A percentile compares a stretch with the other conserved stretches of the same genome.
Evolutionary conservation across 2,113 vertebrate genomes (phyloP).

Genomic region (Gymnobelideus leadbeateri): DNA sequence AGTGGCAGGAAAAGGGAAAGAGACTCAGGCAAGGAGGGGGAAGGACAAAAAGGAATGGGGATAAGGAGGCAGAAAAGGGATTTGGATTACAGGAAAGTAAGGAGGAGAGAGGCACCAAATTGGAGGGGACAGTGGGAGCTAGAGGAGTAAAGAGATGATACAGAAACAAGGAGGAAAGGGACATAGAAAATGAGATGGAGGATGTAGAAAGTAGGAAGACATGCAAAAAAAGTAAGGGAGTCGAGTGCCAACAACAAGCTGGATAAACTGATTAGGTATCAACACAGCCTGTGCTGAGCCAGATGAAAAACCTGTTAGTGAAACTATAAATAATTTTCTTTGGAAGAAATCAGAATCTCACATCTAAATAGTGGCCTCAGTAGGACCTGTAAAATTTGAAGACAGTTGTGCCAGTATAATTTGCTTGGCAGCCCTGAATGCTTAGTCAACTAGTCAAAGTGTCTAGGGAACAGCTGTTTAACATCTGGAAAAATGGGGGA

Average conservation of each 20-base stretch:
- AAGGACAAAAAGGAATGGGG: background rate
- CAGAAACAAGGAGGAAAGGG: background rate
- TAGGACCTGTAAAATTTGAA: slow-evolving; percentile 4
- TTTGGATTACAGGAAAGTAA: background rate
- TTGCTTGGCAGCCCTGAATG: background rate
- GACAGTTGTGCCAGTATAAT: background rate
- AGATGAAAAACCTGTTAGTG: background rate
- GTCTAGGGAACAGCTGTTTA: background rate
- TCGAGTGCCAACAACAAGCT: background rate
- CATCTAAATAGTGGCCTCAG: background rate
- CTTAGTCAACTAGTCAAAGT: background rate
- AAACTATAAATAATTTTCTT: background rate
- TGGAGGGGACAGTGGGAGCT: background rate
- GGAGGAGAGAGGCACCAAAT: background rate
- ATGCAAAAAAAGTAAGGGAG: background rate
- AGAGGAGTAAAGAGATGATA: background rate
- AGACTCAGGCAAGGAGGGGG: background rate
- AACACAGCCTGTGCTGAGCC: background rate
- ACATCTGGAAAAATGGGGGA: background rate
- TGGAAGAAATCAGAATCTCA: background rate
- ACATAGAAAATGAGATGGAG: background rate
- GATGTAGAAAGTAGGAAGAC: background rate
- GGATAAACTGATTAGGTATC: background rate
- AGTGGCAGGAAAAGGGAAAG: background rate
- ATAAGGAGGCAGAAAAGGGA: background rate